A percentile compares a stretch with the other conserved stretches of the same genome.
phyloP scores from a whole-genome alignment of 2,888 invertebrate species.

The Acanthacorydalis orientalis region DNA sequence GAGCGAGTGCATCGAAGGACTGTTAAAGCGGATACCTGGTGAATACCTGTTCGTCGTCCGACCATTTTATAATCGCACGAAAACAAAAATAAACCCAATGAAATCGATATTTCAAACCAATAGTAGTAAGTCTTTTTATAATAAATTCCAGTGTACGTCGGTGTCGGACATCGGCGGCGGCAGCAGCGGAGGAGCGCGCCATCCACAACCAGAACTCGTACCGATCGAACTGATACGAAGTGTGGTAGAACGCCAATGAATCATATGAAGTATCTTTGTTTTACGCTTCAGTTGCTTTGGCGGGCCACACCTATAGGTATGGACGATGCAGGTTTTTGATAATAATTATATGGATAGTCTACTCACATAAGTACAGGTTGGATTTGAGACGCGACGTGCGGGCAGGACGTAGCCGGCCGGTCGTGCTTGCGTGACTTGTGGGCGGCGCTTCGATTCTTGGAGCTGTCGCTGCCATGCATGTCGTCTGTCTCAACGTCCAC shows the following conservation, averaged over 20 bases:
- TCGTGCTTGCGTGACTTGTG: constrained; percentile 5
- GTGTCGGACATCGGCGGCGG: no score
- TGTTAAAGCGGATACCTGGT: no score
- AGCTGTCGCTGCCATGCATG: neutral
- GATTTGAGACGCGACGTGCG: neutral
- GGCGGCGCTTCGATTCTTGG: neutral
- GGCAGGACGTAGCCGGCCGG: neutral
- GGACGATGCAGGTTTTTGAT: neutral
- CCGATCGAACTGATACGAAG: neutral
- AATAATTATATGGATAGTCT: neutral
- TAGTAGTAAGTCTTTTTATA: no score
- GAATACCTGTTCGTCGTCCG: no score
- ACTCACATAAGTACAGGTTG: neutral
- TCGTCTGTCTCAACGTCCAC: no score
- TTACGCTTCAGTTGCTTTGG: neutral
- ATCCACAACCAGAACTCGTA: no score
- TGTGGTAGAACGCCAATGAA: neutral
- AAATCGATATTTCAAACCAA: no score
- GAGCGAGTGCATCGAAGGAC: no score
- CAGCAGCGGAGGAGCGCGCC: no score
- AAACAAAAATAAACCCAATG: no score
- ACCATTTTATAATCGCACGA: no score
- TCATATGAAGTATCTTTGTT: neutral
- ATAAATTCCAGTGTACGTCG: no score
- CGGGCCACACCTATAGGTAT: neutral